Conservation (phyloP, 2,113 vertebrate species). For the Nothoprocta perdicaria region DNA sequence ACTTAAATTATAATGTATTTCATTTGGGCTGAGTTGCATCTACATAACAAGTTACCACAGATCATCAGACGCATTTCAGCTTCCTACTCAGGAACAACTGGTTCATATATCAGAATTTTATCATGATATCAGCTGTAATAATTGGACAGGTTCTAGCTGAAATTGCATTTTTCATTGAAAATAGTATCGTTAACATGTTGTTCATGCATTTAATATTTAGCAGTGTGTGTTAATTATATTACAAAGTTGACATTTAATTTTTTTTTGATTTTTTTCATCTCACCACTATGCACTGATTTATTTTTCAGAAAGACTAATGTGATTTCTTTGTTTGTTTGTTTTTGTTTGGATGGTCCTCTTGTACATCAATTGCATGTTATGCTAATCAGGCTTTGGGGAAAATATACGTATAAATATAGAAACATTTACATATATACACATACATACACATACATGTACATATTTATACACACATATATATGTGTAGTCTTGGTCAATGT, state of each 20-base stretch:
- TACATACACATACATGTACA: not conserved
- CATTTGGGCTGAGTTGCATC: not conserved
- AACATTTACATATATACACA: too few species aligned
- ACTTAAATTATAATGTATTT: not conserved
- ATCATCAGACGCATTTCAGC: not conserved
- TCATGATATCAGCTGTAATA: not conserved
- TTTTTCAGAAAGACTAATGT: not conserved
- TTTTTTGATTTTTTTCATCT: not conserved
- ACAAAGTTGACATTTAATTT: not conserved
- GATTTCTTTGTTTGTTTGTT: too few species aligned
- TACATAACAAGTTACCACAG: not conserved
- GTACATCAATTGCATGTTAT: not conserved
- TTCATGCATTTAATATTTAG: not conserved
- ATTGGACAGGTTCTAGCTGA: not conserved
- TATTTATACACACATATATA: not conserved
- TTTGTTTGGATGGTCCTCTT: not conserved
- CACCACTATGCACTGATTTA: not conserved
- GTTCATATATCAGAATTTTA: not conserved
- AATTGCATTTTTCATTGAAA: not conserved
- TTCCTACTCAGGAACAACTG: not conserved
- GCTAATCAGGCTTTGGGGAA: not conserved
- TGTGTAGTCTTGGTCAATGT: not conserved
- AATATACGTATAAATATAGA: not conserved
- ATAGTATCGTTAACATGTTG: not conserved
- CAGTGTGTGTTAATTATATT: not conserved